Evolutionary conservation across 2,797 vertebrate genomes (phyloP).

Genomic region (Platalea minor): DNA sequence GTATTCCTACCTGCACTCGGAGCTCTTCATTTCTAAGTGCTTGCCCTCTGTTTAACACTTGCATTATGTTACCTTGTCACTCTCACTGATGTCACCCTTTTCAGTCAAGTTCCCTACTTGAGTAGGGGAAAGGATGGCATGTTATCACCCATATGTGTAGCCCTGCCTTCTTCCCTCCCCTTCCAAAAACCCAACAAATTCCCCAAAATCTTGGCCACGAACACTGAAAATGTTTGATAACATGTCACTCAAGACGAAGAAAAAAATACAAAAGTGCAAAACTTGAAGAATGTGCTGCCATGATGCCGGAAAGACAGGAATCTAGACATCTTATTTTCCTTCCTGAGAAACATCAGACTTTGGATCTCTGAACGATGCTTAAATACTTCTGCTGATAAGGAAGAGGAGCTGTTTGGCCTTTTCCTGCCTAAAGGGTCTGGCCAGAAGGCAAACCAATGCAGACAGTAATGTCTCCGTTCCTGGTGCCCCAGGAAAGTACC

Average conservation of each 20-base stretch:
- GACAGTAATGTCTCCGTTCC: not conserved
- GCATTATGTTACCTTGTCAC: not conserved
- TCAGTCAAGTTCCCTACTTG: not conserved
- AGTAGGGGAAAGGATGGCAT: not conserved
- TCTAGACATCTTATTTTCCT: not conserved
- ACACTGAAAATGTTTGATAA: not conserved
- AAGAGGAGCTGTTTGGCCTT: not conserved
- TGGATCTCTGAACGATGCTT: not conserved
- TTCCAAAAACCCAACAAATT: not conserved
- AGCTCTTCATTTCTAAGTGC: not conserved
- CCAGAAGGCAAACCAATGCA: not conserved
- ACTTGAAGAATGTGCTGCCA: not conserved
- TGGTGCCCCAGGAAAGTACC: not conserved
- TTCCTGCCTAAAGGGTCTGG: not conserved
- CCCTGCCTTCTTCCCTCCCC: not conserved
- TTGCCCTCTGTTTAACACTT: not conserved
- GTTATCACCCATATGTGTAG: not conserved
- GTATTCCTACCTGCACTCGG: not conserved
- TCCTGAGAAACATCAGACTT: not conserved
- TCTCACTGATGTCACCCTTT: not conserved
- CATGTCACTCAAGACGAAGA: accelerated
- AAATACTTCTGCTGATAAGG: not conserved
- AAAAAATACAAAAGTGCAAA: not conserved
- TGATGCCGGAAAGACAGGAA: not conserved
- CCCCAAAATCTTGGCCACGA: not conserved